Evolutionary conservation across 2,113 vertebrate genomes (phyloP), one percentile per base, ranked within the genome.

Genomic region (Anguilla rostrata): DNA sequence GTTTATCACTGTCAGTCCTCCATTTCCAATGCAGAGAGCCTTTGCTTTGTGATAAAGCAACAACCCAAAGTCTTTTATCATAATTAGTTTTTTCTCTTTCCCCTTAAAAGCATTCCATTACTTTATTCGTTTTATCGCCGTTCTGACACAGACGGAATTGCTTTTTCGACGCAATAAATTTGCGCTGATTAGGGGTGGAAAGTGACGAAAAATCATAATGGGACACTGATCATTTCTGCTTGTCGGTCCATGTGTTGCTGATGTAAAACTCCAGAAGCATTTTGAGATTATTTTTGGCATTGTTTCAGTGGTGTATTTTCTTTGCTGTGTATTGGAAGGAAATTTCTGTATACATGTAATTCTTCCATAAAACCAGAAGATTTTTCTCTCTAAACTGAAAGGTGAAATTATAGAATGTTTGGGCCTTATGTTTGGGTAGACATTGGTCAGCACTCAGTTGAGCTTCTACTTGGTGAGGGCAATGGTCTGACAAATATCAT

Each of bases 71-170:
- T 91, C 91, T 93, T 96, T 96, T 95, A 95, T 96, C 95, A 95
- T 95, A 96, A 95, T 95, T 96, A 95, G 93, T 94, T 95, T 95
- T 95, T 94, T 94, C 93, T 93, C 94, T 95, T 94, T 93, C 92
- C 92, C 92, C 90, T 90, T 95, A 94, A 96, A 95, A 95, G 92
- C 92, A 91, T 95, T 95, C 93, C 90, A 95, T 95, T 95, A 94
- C 95, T 87, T 93, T 94, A 94, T 93, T 92, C 89, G 82, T 90
- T 92, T 93, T 95, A 94, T 94, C 92, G 89, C 91, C 49, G 90
- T 63, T 60, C 88, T 94, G 93, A 95, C 92, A 94, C 84, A 82
- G 89, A 87, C 82, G 34, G 90, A 92, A 95, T 95, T 94, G 93
- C 90, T 90, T 94, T 94, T 89, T 87, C 86, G 89, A 89, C 90